Base-by-base conservation (phyloP, 2,113 vertebrate genomes). In the Chaetura pelagica region DNA sequence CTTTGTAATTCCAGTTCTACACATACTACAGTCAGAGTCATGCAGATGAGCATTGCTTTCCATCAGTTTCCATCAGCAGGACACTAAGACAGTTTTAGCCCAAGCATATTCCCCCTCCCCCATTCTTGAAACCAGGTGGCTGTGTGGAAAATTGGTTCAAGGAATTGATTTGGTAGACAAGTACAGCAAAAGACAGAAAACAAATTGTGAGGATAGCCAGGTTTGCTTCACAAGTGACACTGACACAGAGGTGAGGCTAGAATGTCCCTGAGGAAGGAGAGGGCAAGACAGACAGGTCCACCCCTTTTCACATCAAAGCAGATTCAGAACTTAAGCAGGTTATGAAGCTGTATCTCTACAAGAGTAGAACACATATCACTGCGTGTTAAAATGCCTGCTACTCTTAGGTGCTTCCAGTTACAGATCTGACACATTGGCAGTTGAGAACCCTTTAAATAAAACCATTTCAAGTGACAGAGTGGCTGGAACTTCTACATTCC, bases 281-380 rank as follows among this genome's bases (percentile, higher is more conserved):
- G 3, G 10, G 19, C 22, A 59, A 29, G 30, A 34, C 2, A 22
- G 23, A 40, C 10, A 44, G 9, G 16, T 35, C 18, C 42, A 55
- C 2, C 4, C 7, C 14, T 34, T 72, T 30, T 29, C 3, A 1
- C 13, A 59, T 9, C 18, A 61, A 6, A 10, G 16, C 20, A 7
- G 7, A 48, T 78, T 48, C 54, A 44, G 9, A 32, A 6, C 46
- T 75, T 18, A 72, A 72, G 44, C 22, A 27, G 20, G 4, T 61
- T 44, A 72, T 7, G 8, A 51, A 72, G 4, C 2, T 29, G 12
- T 7, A 48, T 10, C 10, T 75, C 32, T 52, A 6, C 19, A 38
- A 42, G 29, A 61, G 7, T 6, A 72, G 26, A 72, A 3, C 7
- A 57, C n/a, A 10, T 23, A 84, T 10, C 13, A 17, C 2, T 0